These are phyloP conservation scores for Harmothoe impar DNA, from an alignment of 2,888 invertebrate species.

Conservation along the genomic window DNA sequence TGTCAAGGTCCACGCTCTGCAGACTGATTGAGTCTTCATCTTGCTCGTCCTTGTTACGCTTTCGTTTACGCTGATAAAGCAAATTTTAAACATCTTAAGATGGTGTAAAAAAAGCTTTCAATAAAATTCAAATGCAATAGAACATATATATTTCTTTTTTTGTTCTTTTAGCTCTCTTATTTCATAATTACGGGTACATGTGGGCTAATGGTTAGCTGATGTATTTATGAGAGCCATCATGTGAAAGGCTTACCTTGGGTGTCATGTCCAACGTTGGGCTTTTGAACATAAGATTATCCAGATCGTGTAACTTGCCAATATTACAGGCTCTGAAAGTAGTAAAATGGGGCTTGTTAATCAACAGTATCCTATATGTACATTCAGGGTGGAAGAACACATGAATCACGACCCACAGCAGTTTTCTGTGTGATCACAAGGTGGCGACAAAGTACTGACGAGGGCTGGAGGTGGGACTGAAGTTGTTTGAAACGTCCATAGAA, in stretches of 20 bases:
- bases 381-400: neutral
- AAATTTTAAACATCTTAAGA: neutral
- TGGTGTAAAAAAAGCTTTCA: too few species aligned
- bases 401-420: too few species aligned
- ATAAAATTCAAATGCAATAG: too few species aligned
- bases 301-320: conserved; percentile 16
- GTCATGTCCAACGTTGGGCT: conserved; percentile 66
- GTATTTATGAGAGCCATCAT: too few species aligned
- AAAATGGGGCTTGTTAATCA: neutral
- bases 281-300: conserved; percentile 66
- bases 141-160: too few species aligned
- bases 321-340: conserved; percentile 56
- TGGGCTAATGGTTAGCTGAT: too few species aligned
- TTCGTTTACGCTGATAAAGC: conserved; percentile 62
- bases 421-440: too few species aligned
- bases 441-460: too few species aligned
- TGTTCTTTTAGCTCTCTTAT: too few species aligned
- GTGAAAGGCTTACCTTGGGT: conserved; percentile 66
- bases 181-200: too few species aligned
- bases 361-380: neutral
- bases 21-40: conserved; percentile 65
- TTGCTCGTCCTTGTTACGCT: conserved; percentile 56
- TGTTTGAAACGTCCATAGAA: too few species aligned
- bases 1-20: conserved; percentile 64
- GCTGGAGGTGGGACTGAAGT: too few species aligned